Base-by-base conservation (phyloP, 1,140 invertebrate species). In the Ceratoteleas bidentatus region DNA sequence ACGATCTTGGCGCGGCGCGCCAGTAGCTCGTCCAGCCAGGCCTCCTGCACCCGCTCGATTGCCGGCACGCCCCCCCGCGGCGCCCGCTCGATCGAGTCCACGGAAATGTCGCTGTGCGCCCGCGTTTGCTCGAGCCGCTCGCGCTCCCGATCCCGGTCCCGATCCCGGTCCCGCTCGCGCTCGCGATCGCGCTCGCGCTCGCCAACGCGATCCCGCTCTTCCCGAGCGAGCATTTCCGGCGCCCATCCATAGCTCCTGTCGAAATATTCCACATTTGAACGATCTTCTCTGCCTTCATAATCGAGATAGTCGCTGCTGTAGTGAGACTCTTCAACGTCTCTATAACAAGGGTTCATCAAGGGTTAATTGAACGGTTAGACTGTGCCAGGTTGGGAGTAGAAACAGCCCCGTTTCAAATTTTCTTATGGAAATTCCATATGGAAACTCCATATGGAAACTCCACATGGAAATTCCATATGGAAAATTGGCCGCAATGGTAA, bases 1-100 rank as follows among this genome's bases (percentile, higher is more conserved):
- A 98, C 97, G 61, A 98, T 94, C 89, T 96, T 96, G 8, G 95
- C 95, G 57, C 96, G 94, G 61, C 94, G 91, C 10, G 94, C 91
- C 56, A 95, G 90, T n/a, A 97, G 92, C 36, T 96, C 95, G 69
- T 96, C 95, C 64, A 96, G 91, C 94, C 95, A 97, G 66, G 93
- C 93, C 83, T 94, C 93, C 72, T 93, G 92, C 0, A 90, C 89
- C 33, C 90, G 81, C 32, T 92, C 89, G 38, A 91, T 90, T 0
- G 75, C 85, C 13, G 90, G 88, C 8, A 84, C 87, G 11, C 89
- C 90, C 54, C 89, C 90, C 54, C 93, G 90, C 0, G 90, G 89
- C 3, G 93, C 92, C 11, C 94, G 91, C 81, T 96, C 95, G 70
- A 96, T 96, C 0, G 95, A 96, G 85, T 96, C 95, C 5, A 95